phyloP scores from a whole-genome alignment of 2,113 vertebrate genomes.

The Hyperoodon ampullatus region DNA sequence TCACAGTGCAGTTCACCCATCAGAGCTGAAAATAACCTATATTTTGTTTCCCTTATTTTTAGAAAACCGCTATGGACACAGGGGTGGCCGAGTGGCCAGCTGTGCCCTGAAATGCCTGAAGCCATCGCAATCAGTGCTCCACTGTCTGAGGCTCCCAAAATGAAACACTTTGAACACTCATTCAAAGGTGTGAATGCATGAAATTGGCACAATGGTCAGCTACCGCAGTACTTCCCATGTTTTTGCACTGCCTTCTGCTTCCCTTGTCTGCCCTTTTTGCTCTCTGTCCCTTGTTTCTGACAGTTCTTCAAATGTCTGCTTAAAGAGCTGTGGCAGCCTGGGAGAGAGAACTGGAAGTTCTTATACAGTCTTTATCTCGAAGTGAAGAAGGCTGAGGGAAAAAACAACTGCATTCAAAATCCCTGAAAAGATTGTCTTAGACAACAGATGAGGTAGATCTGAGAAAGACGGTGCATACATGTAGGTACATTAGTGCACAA shows the following conservation, averaged over 20 bases:
- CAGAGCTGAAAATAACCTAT: constrained; percentile 65
- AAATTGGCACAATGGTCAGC: constrained; percentile 20
- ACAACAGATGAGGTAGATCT: neutral
- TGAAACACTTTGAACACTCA: constrained; percentile 75
- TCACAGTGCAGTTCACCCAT: constrained; percentile 68
- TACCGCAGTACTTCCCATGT: neutral
- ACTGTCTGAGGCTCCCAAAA: constrained; percentile 74
- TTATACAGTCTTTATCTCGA: constrained; percentile 20
- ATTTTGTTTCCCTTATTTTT: constrained; percentile 76
- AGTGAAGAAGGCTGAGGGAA: constrained; percentile 38
- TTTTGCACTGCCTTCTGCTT: constrained; percentile 57
- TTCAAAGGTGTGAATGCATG: constrained; percentile 76
- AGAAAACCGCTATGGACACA: constrained; percentile 49
- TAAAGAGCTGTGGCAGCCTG: constrained; percentile 48
- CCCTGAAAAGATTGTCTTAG: neutral
- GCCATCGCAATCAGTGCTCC: constrained; percentile 23
- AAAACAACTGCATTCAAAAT: neutral
- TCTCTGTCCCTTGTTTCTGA: constrained; percentile 54
- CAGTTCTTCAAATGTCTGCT: constrained; percentile 64
- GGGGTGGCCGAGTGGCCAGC: constrained; percentile 62
- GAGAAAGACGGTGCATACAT: neutral
- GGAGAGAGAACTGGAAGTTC: constrained; percentile 38
- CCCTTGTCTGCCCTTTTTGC: neutral
- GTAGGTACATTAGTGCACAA: neutral
- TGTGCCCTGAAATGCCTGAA: constrained; percentile 57